These are phyloP conservation scores for Lichenostomus cassidix DNA, from an alignment of 2,113 vertebrate genomes.

Conservation along the genomic window DNA sequence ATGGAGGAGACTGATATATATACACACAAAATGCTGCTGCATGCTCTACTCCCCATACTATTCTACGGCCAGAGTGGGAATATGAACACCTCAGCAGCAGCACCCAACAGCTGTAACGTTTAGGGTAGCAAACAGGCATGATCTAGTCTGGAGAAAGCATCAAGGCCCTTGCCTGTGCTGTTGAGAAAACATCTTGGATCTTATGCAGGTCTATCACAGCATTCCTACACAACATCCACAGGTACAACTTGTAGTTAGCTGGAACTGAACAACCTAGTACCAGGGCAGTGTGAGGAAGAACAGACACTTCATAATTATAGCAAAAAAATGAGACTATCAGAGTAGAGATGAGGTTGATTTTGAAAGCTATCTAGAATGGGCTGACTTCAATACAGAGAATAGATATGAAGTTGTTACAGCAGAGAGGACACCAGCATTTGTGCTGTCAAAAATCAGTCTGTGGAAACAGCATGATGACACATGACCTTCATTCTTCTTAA, in stretches of 20 bases:
- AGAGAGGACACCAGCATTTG: background rate
- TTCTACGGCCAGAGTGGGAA: background rate
- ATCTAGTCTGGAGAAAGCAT: background rate
- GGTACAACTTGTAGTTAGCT: fast-evolving
- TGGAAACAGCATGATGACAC: background rate
- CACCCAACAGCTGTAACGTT: background rate
- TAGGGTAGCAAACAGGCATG: background rate
- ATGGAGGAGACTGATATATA: background rate
- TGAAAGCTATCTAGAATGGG: background rate
- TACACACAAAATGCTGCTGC: background rate
- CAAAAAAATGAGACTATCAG: background rate
- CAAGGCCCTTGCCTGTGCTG: background rate
- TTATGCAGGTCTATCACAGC: background rate
- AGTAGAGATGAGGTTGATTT: background rate
- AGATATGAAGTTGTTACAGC: background rate
- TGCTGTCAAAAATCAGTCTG: background rate
- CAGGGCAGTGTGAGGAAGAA: background rate
- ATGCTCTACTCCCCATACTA: background rate
- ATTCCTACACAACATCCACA: background rate
- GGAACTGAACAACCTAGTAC: background rate
- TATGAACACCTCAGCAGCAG: background rate
- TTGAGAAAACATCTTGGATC: background rate
- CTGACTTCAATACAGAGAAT: background rate
- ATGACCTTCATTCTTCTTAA: background rate
- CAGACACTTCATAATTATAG: background rate